phyloP scores from a whole-genome alignment of 1,140 invertebrate genomes.

The Macrosteles quadrilineatus region DNA sequence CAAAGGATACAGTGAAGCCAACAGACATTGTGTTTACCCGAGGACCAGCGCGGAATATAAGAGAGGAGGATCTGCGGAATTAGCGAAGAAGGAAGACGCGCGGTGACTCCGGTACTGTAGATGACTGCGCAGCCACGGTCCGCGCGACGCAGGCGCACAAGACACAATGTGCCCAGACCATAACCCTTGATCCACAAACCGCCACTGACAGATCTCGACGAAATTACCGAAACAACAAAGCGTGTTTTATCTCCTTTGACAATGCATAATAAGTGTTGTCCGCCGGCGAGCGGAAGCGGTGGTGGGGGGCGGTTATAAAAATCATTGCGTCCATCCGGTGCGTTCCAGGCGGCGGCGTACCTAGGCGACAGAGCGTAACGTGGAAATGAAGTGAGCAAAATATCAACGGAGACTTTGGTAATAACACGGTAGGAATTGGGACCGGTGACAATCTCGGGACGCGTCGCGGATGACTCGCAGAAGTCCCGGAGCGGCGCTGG shows the following conservation, averaged over 20 bases:
- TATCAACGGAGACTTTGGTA: conserved; percentile 17
- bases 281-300: conserved; percentile 29
- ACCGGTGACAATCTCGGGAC: neutral
- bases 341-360: conserved; percentile 39
- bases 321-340: conserved; percentile 43
- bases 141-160: neutral
- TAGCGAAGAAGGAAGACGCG: conserved; percentile 1
- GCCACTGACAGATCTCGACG: conserved; percentile 34
- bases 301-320: conserved; percentile 41
- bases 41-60: neutral
- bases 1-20: neutral
- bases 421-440: neutral
- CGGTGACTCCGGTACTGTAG: conserved; percentile 8
- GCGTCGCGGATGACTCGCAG: neutral
- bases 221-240: conserved; percentile 37
- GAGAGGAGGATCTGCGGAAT: conserved; percentile 21
- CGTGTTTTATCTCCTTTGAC: conserved; percentile 39
- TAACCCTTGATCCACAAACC: conserved; percentile 25
- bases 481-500: too few relatives aligned
- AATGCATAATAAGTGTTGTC: conserved; percentile 41
- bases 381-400: conserved; percentile 35
- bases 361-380: conserved; percentile 36
- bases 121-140: conserved; percentile 11
- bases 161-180: neutral
- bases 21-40: neutral